Conservation (phyloP, 1,140 invertebrate species). For the Drosophila sulfurigaster region DNA sequence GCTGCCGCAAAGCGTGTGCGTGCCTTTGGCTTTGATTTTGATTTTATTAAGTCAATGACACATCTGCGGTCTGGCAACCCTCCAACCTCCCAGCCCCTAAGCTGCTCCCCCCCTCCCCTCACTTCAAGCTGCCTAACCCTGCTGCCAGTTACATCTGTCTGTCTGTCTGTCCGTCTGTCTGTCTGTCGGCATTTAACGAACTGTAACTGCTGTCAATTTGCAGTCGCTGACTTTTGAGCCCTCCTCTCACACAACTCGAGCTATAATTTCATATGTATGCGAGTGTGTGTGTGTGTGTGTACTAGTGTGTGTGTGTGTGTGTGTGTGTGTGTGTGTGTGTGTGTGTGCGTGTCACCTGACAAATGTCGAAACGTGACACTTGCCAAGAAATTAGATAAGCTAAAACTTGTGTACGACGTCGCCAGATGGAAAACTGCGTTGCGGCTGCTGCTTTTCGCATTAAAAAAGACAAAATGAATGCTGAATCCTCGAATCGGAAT, state of each 20-base stretch:
- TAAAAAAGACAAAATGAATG: constrained; percentile 5
- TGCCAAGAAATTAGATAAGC: constrained; percentile 83
- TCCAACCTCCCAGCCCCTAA: not conserved
- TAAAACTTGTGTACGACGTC: constrained; percentile 58
- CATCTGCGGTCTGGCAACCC: constrained; percentile 72
- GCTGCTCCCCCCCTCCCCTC: not conserved
- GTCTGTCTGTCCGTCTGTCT: constrained; percentile 24
- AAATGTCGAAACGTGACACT: constrained; percentile 83
- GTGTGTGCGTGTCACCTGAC: constrained; percentile 70
- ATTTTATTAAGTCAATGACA: constrained; percentile 84
- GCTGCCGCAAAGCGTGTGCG: constrained; percentile 67
- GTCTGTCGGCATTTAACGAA: constrained; percentile 76
- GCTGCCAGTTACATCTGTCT: constrained; percentile 2
- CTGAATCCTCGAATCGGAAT: not conserved
- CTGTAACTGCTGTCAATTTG: constrained; percentile 83
- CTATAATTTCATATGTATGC: constrained; percentile 62
- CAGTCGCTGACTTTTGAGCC: constrained; percentile 81
- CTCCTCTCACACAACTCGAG: constrained; percentile 56
- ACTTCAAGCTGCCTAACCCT: not conserved
- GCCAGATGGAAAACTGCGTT: constrained; percentile 28
- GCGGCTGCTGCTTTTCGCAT: not conserved
- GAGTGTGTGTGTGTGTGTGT: constrained; percentile 8
- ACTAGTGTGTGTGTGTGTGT: constrained; percentile 30
- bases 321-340: constrained; percentile 44
- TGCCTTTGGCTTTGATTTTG: constrained; percentile 83